Base-by-base conservation (phyloP, 2,888 invertebrate species). In the Lomographa bimaculata region DNA sequence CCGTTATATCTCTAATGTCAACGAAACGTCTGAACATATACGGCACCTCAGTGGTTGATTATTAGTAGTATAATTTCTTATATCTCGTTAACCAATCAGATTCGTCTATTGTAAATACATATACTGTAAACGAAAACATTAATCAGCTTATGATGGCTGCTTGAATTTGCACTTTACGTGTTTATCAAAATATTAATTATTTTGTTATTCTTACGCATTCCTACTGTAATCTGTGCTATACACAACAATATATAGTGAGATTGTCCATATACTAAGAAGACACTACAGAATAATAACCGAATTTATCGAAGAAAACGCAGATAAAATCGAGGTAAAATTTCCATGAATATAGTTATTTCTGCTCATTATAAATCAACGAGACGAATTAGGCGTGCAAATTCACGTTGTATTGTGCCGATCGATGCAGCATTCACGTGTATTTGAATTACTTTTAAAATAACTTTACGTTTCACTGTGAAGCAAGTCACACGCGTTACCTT, bases 261-360 rank as follows among this genome's bases (percentile, higher is more conserved):
- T 23, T 23, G 1, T 7, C n/a, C 12, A 7, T 7, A 5, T 6
- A 8, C 10, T n/a, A 10, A 23, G 6, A 14, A n/a, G 5, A 10
- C 7, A 5, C 16, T 7, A 23, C 7, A 20, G 14, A 23, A 3
- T 25, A 5, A 16, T 16, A 20, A 11, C 32, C 10, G 19, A 2
- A 6, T 21, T 27, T 23, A 12, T 11, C 16, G 30, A 23, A 18
- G 43, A 43, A 59, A 53, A 54, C 41, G 55, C 61, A 68, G 51
- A 53, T 52, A 37, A 47, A 38, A 30, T 26, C 43, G 50, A 76
- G 80, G 78, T 78, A 80, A 77, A 64, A 58, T 63, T 60, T 54
- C 55, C 48, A 56, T 46, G 49, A 56, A 61, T 54, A 54, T 69
- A 64, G 59, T 56, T 48, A 62, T 59, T 67, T 71, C 61, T 55